A percentile compares a stretch with the other conserved stretches of the same genome.
phyloP scores from a whole-genome alignment of 1,140 invertebrate genomes.

The Akabosia matsudoensis region DNA sequence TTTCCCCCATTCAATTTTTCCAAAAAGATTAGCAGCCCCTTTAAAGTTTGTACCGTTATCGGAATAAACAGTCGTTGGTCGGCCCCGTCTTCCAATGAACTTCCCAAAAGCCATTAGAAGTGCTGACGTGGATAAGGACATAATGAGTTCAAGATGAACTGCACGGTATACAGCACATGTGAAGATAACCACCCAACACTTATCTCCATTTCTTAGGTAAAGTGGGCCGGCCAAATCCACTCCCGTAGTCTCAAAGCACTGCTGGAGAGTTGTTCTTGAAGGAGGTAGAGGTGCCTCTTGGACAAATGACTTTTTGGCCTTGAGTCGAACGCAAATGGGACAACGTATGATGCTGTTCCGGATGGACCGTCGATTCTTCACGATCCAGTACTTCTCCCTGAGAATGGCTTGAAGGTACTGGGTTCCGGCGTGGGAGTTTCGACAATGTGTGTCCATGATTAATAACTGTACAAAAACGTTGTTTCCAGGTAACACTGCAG shows the following conservation, averaged over 20 bases:
- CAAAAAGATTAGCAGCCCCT: background rate
- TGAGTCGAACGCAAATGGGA: background rate
- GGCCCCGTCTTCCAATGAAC: background rate
- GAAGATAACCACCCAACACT: background rate
- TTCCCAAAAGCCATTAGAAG: background rate
- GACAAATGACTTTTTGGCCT: background rate
- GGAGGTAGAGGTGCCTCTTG: background rate
- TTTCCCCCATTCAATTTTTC: background rate
- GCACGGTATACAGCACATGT: background rate
- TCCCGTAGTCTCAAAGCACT: background rate
- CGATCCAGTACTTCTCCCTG: background rate
- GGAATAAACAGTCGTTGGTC: background rate
- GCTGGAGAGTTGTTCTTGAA: background rate
- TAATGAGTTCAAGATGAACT: background rate
- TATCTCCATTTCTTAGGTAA: background rate
- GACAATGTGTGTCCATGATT: background rate
- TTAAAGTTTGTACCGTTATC: slow-evolving; percentile 1
- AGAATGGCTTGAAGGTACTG: background rate
- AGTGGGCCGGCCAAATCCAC: background rate
- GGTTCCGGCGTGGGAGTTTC: background rate
- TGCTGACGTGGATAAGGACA: background rate
- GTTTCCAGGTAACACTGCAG: background rate
- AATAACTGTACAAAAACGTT: background rate
- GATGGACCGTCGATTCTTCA: background rate
- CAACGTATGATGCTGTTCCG: background rate